Conservation (phyloP, 1,140 invertebrate genomes). For the Cyphomyrmex costatus region DNA sequence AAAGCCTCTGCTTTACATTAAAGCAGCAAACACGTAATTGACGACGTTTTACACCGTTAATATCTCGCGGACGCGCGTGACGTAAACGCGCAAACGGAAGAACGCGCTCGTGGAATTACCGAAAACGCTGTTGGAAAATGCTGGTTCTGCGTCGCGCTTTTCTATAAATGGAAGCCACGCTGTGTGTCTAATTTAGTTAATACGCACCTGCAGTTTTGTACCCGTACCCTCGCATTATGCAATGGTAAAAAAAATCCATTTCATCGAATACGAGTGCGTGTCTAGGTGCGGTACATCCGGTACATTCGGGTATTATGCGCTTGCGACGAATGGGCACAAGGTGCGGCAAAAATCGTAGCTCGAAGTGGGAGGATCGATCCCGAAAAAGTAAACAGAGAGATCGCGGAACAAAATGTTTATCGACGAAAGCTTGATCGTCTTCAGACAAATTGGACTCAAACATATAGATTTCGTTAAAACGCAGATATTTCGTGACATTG, state of each 20-base stretch:
- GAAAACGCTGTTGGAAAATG: neutral
- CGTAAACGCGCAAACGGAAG: neutral
- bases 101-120: neutral
- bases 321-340: conserved; percentile 18
- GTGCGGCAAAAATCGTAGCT: conserved; percentile 36
- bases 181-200: neutral
- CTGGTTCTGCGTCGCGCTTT: neutral
- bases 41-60: neutral
- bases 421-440: neutral
- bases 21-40: conserved; percentile 49
- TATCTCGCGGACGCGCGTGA: neutral
- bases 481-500: neutral
- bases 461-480: too few species aligned
- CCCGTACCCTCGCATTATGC: neutral
- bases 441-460: neutral
- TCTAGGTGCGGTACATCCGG: conserved; percentile 60
- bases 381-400: neutral
- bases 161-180: neutral
- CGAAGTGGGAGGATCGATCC: neutral
- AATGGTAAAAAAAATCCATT: conserved; percentile 53
- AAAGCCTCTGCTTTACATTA: conserved; percentile 46
- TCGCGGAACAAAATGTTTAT: conserved; percentile 4
- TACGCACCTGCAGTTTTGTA: neutral
- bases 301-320: conserved; percentile 47
- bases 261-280: conserved; percentile 9